Percentiles rank a stretch among this genome's conserved stretches.
phyloP scores from a whole-genome alignment of 1,140 invertebrate genomes.

The Philopotamus ludificatus region DNA sequence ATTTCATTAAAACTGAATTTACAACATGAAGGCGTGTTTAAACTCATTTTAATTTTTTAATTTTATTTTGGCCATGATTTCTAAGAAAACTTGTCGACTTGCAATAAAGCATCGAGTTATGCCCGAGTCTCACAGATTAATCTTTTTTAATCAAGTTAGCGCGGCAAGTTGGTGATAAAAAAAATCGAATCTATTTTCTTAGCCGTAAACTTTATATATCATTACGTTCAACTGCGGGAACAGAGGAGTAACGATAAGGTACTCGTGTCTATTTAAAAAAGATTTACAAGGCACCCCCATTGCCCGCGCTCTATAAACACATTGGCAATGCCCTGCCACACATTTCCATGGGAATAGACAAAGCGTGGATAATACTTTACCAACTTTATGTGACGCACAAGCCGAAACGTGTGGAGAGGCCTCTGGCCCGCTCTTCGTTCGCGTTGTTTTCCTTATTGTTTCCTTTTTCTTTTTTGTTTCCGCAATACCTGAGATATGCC shows the following conservation, averaged over 20 bases:
- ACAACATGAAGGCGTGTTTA: too few species aligned
- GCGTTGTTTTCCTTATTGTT: not conserved
- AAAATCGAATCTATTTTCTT: not conserved
- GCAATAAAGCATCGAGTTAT: too few species aligned
- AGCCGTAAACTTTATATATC: not conserved
- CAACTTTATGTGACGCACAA: constrained; percentile 28
- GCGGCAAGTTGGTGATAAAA: not conserved
- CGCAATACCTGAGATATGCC: constrained; percentile 15
- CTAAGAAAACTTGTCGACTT: too few species aligned
- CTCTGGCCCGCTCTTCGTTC: not conserved
- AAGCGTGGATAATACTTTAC: constrained; percentile 30
- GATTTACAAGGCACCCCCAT: constrained; percentile 6
- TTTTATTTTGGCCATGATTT: too few species aligned
- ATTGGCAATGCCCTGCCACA: constrained; percentile 1
- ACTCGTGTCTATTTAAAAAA: constrained; percentile 7
- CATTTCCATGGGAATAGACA: constrained; percentile 27
- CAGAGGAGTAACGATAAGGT: not conserved
- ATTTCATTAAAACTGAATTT: too few species aligned
- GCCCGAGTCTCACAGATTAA: too few species aligned
- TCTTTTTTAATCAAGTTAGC: not conserved
- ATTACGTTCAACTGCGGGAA: not conserved
- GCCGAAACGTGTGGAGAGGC: constrained; percentile 16
- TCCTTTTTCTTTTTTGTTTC: constrained; percentile 15
- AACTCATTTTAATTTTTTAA: too few species aligned
- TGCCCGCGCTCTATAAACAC: constrained; percentile 7